Conservation (phyloP, 2,888 invertebrate species). For the Glomeris marginata region DNA sequence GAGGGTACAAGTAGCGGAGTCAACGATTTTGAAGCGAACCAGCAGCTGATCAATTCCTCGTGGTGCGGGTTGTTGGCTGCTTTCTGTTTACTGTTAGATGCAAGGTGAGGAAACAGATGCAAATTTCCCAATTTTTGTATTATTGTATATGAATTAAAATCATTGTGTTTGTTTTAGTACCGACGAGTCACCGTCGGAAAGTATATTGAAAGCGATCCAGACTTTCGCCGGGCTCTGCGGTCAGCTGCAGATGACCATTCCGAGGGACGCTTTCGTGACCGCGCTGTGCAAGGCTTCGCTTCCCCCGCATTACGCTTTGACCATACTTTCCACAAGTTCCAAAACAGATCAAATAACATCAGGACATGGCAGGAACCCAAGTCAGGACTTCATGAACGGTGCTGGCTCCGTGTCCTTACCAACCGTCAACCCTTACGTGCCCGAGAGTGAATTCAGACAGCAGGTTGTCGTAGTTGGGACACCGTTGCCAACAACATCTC, state of each 20-base stretch:
- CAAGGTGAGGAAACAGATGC: slow-evolving; percentile 40
- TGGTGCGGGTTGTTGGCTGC: slow-evolving; percentile 92
- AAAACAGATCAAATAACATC: slow-evolving; percentile 11
- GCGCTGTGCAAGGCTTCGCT: slow-evolving; percentile 92
- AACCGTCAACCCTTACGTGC: slow-evolving; percentile 19
- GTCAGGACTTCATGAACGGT: slow-evolving; percentile 39
- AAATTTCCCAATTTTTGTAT: too few species aligned
- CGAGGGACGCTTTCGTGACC: slow-evolving; percentile 85
- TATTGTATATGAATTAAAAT: too few species aligned
- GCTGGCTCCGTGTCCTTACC: slow-evolving; percentile 18
- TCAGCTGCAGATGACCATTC: slow-evolving; percentile 52
- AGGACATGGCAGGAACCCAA: slow-evolving; percentile 34
- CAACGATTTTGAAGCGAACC: slow-evolving; percentile 34
- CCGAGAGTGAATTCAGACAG: slow-evolving; percentile 65
- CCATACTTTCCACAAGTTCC: slow-evolving; percentile 36
- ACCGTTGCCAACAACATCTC: slow-evolving; percentile 68
- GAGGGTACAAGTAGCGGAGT: neutral
- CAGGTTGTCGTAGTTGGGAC: slow-evolving; percentile 97
- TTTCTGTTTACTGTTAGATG: slow-evolving; percentile 78
- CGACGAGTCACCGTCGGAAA: slow-evolving; percentile 82
- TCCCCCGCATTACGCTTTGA: slow-evolving; percentile 86
- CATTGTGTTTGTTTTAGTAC: slow-evolving; percentile 40
- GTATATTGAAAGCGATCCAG: slow-evolving; percentile 79
- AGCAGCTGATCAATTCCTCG: slow-evolving; percentile 76
- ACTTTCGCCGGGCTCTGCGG: slow-evolving; percentile 82